These are phyloP conservation scores for Muscicapa comitata DNA, from an alignment of 2,797 vertebrate species.

Conservation along the genomic window DNA sequence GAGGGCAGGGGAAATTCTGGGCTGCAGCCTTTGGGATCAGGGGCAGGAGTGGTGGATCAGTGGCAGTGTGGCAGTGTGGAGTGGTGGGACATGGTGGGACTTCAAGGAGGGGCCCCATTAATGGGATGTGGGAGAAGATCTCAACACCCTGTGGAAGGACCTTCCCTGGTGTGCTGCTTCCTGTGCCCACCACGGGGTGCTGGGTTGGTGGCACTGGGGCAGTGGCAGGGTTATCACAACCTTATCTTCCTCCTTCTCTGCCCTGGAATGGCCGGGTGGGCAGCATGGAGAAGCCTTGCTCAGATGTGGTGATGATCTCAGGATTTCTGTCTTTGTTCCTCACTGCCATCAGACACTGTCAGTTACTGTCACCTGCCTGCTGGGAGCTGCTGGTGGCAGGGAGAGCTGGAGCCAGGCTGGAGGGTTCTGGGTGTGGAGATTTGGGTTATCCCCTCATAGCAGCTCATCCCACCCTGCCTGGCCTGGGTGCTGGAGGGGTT, in stretches of 20 bases:
- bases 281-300: background rate
- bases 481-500: background rate
- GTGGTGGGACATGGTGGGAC: background rate
- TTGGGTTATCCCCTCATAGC: background rate
- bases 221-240: rapidly evolving
- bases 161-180: background rate
- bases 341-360: background rate
- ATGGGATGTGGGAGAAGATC: background rate
- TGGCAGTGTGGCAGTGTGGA: background rate
- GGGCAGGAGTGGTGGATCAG: background rate
- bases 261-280: background rate
- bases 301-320: rapidly evolving
- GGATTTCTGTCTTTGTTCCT: background rate
- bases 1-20: background rate
- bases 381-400: rapidly evolving
- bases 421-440: background rate
- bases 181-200: background rate
- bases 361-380: background rate
- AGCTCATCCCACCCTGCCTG: background rate
- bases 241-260: background rate
- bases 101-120: background rate
- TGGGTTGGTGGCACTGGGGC: rapidly evolving
- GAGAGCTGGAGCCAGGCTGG: background rate
- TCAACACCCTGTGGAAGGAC: background rate
- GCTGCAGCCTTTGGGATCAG: rapidly evolving